Percentiles rank a stretch among this genome's conserved stretches.
phyloP scores from a whole-genome alignment of 2,113 vertebrate species.

The Irena cyanogastra region DNA sequence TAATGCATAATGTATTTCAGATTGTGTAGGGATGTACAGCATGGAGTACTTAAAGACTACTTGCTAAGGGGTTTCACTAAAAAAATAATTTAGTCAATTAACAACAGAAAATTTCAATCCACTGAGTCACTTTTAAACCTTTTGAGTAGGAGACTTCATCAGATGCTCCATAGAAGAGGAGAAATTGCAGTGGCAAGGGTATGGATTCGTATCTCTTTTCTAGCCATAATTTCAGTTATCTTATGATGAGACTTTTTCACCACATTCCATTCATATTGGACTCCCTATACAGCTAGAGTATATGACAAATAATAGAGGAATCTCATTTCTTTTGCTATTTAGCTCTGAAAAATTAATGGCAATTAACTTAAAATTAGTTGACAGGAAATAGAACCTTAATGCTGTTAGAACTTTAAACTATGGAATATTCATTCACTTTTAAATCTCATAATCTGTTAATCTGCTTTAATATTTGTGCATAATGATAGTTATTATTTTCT shows the following conservation, averaged over 20 bases:
- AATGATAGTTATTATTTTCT: slow-evolving; percentile 17
- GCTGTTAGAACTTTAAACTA: slow-evolving; percentile 9
- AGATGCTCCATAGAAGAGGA: neutral
- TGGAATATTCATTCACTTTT: neutral
- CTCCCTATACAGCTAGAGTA: neutral
- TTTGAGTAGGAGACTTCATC: neutral
- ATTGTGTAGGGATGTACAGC: neutral
- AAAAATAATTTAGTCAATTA: neutral
- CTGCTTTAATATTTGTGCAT: slow-evolving; percentile 29
- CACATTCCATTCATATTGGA: neutral
- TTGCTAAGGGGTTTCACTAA: neutral
- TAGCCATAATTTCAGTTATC: neutral
- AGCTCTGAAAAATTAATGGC: slow-evolving; percentile 57
- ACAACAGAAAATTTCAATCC: neutral
- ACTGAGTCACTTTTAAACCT: neutral
- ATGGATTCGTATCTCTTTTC: neutral
- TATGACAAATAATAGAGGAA: neutral
- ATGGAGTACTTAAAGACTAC: neutral
- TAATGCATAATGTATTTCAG: neutral
- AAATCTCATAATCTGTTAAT: slow-evolving; percentile 52
- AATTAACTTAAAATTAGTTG: slow-evolving; percentile 62
- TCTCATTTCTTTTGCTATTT: slow-evolving; percentile 28
- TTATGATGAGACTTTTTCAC: neutral
- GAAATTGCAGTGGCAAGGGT: neutral
- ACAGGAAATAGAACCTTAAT: slow-evolving; percentile 41